These are phyloP conservation scores for Meriones psammophilus DNA, from an alignment of 2,797 vertebrate genomes.

Conservation along the genomic window DNA sequence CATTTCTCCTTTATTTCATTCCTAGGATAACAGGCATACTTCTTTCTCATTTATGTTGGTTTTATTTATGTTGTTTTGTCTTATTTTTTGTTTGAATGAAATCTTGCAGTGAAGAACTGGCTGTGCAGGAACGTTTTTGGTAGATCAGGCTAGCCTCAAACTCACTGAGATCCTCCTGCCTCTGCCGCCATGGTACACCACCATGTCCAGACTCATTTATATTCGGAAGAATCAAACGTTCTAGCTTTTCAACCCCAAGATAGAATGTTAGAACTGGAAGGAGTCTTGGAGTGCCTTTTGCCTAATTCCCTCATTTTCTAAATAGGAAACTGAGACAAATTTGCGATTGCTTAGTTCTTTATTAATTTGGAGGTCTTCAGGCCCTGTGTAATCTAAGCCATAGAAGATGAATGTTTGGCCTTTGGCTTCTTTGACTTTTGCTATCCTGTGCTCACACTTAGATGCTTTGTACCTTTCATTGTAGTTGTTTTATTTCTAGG, in stretches of 20 bases:
- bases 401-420: neutral
- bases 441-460: neutral
- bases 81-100: too few relatives aligned
- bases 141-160: neutral
- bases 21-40: too few relatives aligned
- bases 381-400: slow-evolving; percentile 9
- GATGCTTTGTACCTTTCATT: slow-evolving; percentile 50
- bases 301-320: slow-evolving; percentile 53
- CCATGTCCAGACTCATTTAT: neutral
- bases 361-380: slow-evolving; percentile 49
- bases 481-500: slow-evolving; percentile 45
- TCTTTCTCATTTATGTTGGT: too few relatives aligned
- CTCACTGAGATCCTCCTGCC: neutral
- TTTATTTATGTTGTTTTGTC: too few relatives aligned
- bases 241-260: slow-evolving; percentile 25
- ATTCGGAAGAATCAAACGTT: slow-evolving; percentile 17
- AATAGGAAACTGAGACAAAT: slow-evolving; percentile 60
- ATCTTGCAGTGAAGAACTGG: too few relatives aligned
- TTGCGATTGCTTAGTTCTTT: slow-evolving; percentile 53
- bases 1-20: too few relatives aligned
- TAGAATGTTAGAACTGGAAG: slow-evolving; percentile 55
- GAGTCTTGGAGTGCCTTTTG: slow-evolving; percentile 59
- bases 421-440: slow-evolving; percentile 54
- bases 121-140: neutral
- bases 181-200: neutral